Evolutionary conservation across 53 echinoderm and acorn worm species (phyloP), one percentile per base, ranked within the genome.

Genomic region (Stichopus horrens): DNA sequence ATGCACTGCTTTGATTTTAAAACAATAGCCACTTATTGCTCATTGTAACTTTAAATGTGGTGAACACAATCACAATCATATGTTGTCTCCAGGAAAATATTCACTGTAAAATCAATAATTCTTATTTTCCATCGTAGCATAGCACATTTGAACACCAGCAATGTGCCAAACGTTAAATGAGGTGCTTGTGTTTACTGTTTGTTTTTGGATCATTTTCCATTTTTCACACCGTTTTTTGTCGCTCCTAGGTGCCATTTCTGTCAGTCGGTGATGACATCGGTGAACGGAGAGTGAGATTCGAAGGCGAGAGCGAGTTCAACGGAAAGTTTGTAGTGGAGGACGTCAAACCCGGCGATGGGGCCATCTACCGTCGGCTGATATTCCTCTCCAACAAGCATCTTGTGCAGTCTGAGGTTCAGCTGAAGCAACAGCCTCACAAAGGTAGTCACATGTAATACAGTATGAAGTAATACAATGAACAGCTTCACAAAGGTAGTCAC

Each of bases 191-290:
- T 37, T 37, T 37, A 37, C 37, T 37, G 37, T 37, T 2, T 37
- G 37, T 37, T 37, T 37, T 37, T 2, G 37, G 37, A 37, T 37
- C 37, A 37, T 37, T 37, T 37, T 37, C 37, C 37, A 37, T 37
- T 37, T 37, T 37, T 37, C 37, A 37, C 37, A 37, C 37, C 37
- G 2, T 37, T 37, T 37, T 37, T 37, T 2, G 37, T 37, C 37
- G 2, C 37, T 37, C 37, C 37, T 51, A 96, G 96, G 96, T 96
- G 23, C 96, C 96, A 80, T 96, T 96, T 77, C 89, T 96, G 21
- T 91, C 94, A 5, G 73, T 93, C 13, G 96, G 96, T 11, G 77
- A 94, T 19, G 96, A 96, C 74, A 88, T 96, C 5, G 96, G 96
- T 5, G 73, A 96, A 4, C 82, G 96, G 21, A 88, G 84, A 14